Conservation (phyloP, 2,888 invertebrate species). For the Agrotis segetum region DNA sequence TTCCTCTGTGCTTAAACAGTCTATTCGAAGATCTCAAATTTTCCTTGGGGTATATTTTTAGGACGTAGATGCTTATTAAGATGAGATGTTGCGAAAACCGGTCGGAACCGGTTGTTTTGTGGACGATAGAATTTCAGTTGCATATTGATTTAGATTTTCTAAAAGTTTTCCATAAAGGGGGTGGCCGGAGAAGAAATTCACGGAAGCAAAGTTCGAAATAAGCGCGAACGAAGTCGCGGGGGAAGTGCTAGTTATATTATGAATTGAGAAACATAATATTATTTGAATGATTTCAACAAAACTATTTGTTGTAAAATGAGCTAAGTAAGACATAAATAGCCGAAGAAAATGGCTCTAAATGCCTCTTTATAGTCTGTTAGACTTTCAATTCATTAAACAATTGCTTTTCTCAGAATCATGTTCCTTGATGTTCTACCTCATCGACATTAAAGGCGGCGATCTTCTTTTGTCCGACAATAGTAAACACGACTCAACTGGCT, state of each 20-base stretch:
- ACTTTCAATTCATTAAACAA: conserved; percentile 26
- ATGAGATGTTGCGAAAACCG: too few species aligned
- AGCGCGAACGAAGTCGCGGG: too few species aligned
- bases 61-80: too few species aligned
- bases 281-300: background rate
- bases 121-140: too few species aligned
- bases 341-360: background rate
- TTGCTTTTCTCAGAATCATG: conserved; percentile 22
- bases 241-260: too few species aligned
- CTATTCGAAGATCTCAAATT: background rate
- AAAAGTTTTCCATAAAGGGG: too few species aligned
- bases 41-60: too few species aligned
- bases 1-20: background rate
- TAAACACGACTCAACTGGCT: conserved; percentile 55
- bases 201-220: too few species aligned
- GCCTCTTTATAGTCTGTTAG: background rate
- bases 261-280: background rate
- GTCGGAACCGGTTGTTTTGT: too few species aligned
- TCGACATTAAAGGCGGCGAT: conserved; percentile 46
- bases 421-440: conserved; percentile 33
- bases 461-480: conserved; percentile 57
- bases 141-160: too few species aligned
- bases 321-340: conserved; percentile 3
- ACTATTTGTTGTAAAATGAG: background rate
- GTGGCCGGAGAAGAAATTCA: too few species aligned